Evolutionary conservation across 1,140 invertebrate genomes (phyloP).

Genomic region (Drosophila triauraria): DNA sequence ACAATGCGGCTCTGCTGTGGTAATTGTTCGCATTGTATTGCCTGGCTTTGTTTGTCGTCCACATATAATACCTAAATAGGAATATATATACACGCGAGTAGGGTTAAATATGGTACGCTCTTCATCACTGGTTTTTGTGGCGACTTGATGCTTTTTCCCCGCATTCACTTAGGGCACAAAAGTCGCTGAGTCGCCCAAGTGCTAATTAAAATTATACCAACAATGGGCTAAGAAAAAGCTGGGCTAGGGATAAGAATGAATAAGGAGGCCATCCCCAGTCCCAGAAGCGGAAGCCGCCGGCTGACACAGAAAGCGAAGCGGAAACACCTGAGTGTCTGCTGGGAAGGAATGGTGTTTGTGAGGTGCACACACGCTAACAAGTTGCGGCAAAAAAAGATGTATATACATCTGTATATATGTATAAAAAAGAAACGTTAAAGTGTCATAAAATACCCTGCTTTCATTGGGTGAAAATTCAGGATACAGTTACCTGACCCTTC

Average conservation of each 20-base stretch:
- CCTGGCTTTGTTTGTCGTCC: conserved; percentile 30
- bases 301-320: conserved; percentile 67
- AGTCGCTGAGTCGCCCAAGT: conserved; percentile 40
- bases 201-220: conserved; percentile 82
- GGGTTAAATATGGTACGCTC: neutral
- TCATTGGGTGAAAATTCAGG: neutral
- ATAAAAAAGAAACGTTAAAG: neutral
- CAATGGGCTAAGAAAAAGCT: conserved; percentile 17
- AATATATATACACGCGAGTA: conserved; percentile 7
- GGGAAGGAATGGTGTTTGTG: conserved; percentile 17
- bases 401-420: neutral
- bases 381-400: conserved; percentile 38
- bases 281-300: conserved; percentile 15
- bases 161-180: conserved; percentile 23
- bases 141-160: conserved; percentile 19
- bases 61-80: conserved; percentile 12
- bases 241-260: neutral
- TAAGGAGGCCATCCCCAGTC: neutral
- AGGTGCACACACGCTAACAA: conserved; percentile 61
- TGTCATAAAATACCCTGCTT: conserved; percentile 4
- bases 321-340: conserved; percentile 41
- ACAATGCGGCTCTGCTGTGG: conserved; percentile 50
- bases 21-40: conserved; percentile 62
- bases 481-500: too few species aligned
- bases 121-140: conserved; percentile 28